Evolutionary conservation across 2,113 vertebrate genomes (phyloP).

Genomic region (Lepus americanus): DNA sequence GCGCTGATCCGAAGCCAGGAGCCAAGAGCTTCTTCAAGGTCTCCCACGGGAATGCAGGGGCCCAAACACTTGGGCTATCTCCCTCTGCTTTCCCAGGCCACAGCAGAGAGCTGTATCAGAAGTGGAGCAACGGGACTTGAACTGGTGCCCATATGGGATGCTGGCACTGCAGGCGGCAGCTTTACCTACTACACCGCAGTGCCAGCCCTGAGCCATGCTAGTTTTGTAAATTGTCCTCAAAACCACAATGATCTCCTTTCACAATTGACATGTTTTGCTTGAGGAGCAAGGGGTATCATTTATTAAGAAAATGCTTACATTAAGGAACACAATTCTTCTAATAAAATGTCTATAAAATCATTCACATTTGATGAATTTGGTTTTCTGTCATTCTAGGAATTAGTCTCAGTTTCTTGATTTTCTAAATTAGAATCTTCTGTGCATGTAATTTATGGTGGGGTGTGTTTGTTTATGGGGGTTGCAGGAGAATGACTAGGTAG

Average conservation of each 20-base stretch:
- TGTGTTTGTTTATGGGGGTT: background rate
- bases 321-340: slow-evolving; percentile 21
- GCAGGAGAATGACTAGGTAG: background rate
- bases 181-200: too few relatives aligned
- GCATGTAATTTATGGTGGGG: background rate
- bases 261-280: background rate
- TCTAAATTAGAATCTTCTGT: background rate
- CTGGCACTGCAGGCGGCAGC: too few relatives aligned
- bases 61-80: too few relatives aligned
- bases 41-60: too few relatives aligned
- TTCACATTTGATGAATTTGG: slow-evolving; percentile 12
- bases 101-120: too few relatives aligned
- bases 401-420: background rate
- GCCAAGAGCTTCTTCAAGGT: too few relatives aligned
- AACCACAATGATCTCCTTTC: background rate
- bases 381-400: background rate
- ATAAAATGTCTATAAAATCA: background rate
- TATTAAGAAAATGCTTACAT: slow-evolving; percentile 12
- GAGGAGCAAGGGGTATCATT: background rate
- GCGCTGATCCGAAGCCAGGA: too few relatives aligned
- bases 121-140: too few relatives aligned
- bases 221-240: slow-evolving; percentile 33
- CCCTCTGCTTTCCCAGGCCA: too few relatives aligned
- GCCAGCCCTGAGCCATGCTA: background rate
- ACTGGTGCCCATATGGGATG: too few relatives aligned